Base-by-base conservation (phyloP, 2,113 vertebrate species). In the Chaetops frenatus region DNA sequence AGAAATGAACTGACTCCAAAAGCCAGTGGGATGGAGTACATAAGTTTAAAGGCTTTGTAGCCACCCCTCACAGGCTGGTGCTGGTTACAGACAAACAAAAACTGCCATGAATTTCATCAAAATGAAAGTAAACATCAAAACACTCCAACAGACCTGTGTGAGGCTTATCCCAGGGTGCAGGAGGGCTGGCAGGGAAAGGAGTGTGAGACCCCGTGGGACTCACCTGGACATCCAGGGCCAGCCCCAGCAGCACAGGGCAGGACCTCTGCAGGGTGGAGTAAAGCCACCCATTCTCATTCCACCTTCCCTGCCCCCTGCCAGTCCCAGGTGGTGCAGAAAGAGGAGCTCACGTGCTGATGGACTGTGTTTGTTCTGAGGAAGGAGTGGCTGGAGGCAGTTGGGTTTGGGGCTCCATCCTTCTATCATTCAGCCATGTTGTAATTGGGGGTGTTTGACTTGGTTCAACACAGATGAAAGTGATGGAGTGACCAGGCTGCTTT, bases 361-460 rank as follows among this genome's bases (percentile, higher is more conserved):
- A 12, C 58, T 40, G 12, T n/a, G 28, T n/a, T 74, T 60, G 74
- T 57, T 40, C 74, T 33, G 31, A 16, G 53, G 48, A 42, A 9
- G 40, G 4, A 15, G 21, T 29, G 77, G 57, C 3, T 40, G 62
- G 74, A 35, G 31, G 57, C 16, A 17, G 25, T 19, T 42, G 60
- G 5, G 7, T 21, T 66, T 69, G 3, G 54, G 3, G 45, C 17
- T 86, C 62, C 20, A 33, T 40, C 24, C 1, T 42, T n/a, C 78
- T 60, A 10, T 45, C 1, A 0, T 50, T 58, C 22, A 4, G 15
- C 35, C 0, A 0, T 10, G 14, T 35, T 79, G 51, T 29, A 35
- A 9, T 8, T 38, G 69, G 44, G 33, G 31, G 11, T 33, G 13
- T 66, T 65, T 42, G 76, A 6, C n/a, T 47, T 56, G 15, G 50